Evolutionary conservation across 2,797 vertebrate genomes (phyloP).

Genomic region (Bradypus variegatus): DNA sequence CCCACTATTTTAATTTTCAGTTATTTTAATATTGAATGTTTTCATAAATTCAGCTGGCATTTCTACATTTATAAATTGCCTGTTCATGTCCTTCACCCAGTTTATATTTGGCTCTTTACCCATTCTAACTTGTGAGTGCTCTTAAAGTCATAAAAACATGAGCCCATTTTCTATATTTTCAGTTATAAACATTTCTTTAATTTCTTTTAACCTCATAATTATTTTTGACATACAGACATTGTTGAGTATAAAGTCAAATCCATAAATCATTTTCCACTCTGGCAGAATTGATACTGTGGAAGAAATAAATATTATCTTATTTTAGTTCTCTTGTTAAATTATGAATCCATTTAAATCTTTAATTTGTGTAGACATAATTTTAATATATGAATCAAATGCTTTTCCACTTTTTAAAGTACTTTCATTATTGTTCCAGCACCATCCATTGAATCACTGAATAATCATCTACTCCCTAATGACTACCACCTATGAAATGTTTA

Average conservation of each 20-base stretch:
- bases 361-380: conserved; percentile 24
- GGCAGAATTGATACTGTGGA: not conserved
- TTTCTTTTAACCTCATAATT: conserved; percentile 27
- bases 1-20: not conserved
- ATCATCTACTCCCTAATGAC: not conserved
- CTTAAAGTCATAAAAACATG: not conserved
- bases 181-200: not conserved
- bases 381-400: conserved; percentile 7
- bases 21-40: not conserved
- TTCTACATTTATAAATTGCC: conserved; percentile 17
- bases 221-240: not conserved
- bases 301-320: conserved; percentile 1
- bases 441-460: not conserved
- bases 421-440: not conserved
- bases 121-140: not conserved
- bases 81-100: not conserved
- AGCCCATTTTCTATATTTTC: not conserved
- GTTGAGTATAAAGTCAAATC: not conserved
- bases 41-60: not conserved
- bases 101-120: not conserved
- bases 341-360: conserved; percentile 35
- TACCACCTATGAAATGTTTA: not conserved
- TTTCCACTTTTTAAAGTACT: conserved; percentile 12
- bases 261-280: not conserved
- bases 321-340: conserved; percentile 18